phyloP scores from a whole-genome alignment of 2,888 invertebrate genomes.

The Phlogophora meticulosa region DNA sequence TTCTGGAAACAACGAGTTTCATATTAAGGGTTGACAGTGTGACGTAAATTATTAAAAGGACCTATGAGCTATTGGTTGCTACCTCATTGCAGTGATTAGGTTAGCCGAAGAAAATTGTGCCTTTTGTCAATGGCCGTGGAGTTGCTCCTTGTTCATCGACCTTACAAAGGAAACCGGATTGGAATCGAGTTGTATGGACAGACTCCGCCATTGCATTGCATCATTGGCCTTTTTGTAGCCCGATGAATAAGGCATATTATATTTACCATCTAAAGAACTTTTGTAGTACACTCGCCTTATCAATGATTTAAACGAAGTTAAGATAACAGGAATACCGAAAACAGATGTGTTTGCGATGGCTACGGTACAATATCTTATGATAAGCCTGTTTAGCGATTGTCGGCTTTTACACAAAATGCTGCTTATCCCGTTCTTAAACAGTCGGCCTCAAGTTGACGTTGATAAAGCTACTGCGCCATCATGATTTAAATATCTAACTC shows the following conservation, averaged over 20 bases:
- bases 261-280: neutral
- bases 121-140: no score
- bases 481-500: neutral
- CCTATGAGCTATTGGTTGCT: neutral
- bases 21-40: neutral
- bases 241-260: neutral
- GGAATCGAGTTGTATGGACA: no score
- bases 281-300: neutral
- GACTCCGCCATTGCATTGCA: no score
- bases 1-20: constrained; percentile 88
- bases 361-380: neutral
- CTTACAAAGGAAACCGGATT: no score
- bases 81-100: no score
- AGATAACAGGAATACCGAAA: neutral
- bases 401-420: neutral
- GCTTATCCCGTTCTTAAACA: neutral
- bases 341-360: neutral
- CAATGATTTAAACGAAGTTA: no score
- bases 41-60: neutral
- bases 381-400: neutral
- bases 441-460: no score
- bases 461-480: no score
- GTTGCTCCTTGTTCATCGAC: no score
- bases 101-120: no score
- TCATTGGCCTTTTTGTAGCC: neutral